A percentile compares a stretch with the other conserved stretches of the same genome.
phyloP scores from a whole-genome alignment of 2,113 vertebrate species.

The Phoxinus phoxinus region DNA sequence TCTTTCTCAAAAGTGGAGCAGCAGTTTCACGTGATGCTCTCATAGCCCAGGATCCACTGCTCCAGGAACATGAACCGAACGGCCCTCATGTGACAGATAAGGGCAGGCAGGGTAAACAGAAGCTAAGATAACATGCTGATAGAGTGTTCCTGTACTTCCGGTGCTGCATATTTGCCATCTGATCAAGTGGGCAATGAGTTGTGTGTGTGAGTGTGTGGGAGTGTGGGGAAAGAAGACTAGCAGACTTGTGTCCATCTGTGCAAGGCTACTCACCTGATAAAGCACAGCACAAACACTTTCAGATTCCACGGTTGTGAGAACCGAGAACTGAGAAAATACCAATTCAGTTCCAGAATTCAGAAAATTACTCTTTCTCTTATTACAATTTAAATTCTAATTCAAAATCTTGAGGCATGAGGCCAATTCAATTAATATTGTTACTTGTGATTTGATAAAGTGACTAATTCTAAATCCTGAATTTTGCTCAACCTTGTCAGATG shows the following conservation, averaged over 20 bases:
- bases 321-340: background rate
- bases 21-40: slow-evolving; percentile 51
- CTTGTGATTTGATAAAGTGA: background rate
- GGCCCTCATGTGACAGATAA: slow-evolving; percentile 79
- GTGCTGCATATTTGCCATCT: slow-evolving; percentile 77
- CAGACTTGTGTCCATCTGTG: slow-evolving; percentile 49
- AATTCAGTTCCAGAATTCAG: background rate
- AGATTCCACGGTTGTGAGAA: background rate
- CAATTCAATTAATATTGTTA: background rate
- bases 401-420: background rate
- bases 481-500: background rate
- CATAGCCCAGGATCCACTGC: slow-evolving; percentile 38
- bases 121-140: slow-evolving; percentile 78
- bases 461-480: background rate
- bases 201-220: slow-evolving; percentile 43
- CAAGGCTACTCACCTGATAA: slow-evolving; percentile 16
- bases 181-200: slow-evolving; percentile 64
- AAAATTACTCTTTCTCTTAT: background rate
- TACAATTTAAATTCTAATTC: background rate
- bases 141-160: slow-evolving; percentile 78
- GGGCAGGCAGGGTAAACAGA: slow-evolving; percentile 74
- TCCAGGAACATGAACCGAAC: slow-evolving; percentile 63
- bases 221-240: slow-evolving; percentile 36
- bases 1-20: background rate
- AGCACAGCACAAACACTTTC: background rate